Conservation (phyloP, 2,888 invertebrate species). For the Campoplex nolae region DNA sequence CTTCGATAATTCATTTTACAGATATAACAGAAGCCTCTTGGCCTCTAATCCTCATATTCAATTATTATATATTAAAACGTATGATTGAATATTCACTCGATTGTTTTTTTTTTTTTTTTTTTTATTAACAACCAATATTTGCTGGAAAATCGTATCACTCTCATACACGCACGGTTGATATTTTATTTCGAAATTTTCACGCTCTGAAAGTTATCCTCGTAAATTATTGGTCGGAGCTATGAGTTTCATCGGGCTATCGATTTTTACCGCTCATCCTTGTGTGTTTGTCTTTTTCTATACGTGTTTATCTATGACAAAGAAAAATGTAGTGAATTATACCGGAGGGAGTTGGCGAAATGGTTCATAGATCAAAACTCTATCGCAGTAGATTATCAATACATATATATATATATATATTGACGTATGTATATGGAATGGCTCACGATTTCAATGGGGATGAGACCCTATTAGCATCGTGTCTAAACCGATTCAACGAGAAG, state of each 20-base stretch:
- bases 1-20: too few species aligned
- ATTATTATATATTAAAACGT: not conserved
- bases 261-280: not conserved
- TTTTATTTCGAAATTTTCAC: not conserved
- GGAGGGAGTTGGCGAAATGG: not conserved
- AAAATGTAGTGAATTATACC: not conserved
- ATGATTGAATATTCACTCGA: not conserved
- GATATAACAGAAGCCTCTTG: not conserved
- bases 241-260: not conserved
- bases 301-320: conserved; percentile 1
- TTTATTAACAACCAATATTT: not conserved
- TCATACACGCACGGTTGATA: not conserved
- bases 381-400: not conserved
- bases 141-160: not conserved
- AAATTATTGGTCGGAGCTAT: not conserved
- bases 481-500: conserved; percentile 43
- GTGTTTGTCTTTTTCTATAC: too few species aligned
- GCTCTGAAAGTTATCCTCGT: not conserved
- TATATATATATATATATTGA: too few species aligned
- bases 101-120: not conserved
- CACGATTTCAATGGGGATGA: not conserved
- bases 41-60: not conserved
- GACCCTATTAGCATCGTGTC: conserved; percentile 57
- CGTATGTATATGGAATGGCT: not conserved
- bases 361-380: not conserved